phyloP scores from a whole-genome alignment of 2,888 invertebrate species.

The Dicranocentrus wangi region DNA sequence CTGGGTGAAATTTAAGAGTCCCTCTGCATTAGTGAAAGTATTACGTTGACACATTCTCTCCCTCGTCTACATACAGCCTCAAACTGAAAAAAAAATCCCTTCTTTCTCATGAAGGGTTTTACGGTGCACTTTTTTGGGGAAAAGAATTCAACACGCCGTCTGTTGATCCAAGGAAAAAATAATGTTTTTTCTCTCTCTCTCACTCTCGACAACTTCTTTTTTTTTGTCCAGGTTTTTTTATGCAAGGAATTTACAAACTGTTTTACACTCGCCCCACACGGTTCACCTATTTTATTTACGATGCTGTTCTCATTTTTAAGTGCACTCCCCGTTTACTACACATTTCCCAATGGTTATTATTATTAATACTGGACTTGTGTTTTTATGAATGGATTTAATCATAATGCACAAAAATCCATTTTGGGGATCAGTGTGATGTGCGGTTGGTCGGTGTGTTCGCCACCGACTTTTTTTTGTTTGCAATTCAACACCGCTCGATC shows the following conservation, averaged over 20 bases:
- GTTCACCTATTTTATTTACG: background rate
- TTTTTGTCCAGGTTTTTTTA: no score
- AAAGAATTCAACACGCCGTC: background rate
- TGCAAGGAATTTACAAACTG: background rate
- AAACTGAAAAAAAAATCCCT: background rate
- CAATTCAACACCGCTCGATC: background rate
- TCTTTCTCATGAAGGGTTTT: constrained; percentile 8
- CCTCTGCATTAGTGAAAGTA: constrained; percentile 43
- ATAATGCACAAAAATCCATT: background rate
- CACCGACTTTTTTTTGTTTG: background rate
- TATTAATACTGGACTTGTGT: no score
- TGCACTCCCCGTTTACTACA: no score
- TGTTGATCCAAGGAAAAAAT: constrained; percentile 7
- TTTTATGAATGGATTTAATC: background rate
- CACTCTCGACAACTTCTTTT: background rate
- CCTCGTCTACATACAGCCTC: background rate
- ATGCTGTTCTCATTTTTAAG: background rate
- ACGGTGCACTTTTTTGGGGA: background rate
- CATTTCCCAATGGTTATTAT: no score
- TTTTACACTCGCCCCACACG: background rate
- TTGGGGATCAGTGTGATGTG: background rate
- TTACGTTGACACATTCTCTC: constrained; percentile 7
- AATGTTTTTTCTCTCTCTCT: constrained; percentile 8
- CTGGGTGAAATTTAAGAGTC: constrained; percentile 36
- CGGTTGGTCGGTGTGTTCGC: no score